Evolutionary conservation across 1,140 invertebrate genomes (phyloP).

Genomic region (Thalassaphorura encarpata): DNA sequence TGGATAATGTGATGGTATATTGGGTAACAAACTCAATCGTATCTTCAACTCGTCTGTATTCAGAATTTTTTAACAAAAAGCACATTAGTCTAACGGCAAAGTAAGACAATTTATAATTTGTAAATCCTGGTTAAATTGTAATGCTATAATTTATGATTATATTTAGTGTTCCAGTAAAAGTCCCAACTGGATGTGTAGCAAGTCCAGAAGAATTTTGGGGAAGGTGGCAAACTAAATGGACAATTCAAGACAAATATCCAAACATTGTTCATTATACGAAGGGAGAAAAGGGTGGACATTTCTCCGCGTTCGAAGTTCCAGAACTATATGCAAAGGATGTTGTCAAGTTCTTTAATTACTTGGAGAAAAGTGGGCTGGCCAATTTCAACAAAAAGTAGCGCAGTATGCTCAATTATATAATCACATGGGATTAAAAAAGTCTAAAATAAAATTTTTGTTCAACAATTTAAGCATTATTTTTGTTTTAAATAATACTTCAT

Average conservation of each 20-base stretch:
- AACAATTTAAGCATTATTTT: not conserved
- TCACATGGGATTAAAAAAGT: too few relatives aligned
- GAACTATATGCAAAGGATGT: constrained; percentile 7
- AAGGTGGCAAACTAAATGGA: constrained; percentile 1
- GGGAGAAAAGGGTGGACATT: constrained; percentile 8
- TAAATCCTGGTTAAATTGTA: too few relatives aligned
- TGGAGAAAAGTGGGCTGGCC: too few relatives aligned
- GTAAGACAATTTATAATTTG: not conserved
- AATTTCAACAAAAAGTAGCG: not conserved
- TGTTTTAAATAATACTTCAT: not conserved
- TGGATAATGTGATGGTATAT: constrained; percentile 48
- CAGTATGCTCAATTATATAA: too few relatives aligned
- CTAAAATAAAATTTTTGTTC: not conserved
- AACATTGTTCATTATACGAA: constrained; percentile 7
- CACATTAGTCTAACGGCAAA: not conserved
- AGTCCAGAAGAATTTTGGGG: constrained; percentile 6
- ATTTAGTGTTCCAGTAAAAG: constrained; percentile 35
- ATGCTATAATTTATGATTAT: not conserved
- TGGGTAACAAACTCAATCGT: constrained; percentile 41
- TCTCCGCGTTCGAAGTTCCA: constrained; percentile 6
- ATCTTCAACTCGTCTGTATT: constrained; percentile 40
- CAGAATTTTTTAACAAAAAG: constrained; percentile 31
- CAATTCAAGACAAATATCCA: constrained; percentile 8
- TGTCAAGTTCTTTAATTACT: not conserved
- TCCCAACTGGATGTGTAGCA: constrained; percentile 39